A percentile compares a stretch with the other conserved stretches of the same genome.
Conservation (phyloP, 2,797 vertebrate genomes). For the Rhinella marina region DNA sequence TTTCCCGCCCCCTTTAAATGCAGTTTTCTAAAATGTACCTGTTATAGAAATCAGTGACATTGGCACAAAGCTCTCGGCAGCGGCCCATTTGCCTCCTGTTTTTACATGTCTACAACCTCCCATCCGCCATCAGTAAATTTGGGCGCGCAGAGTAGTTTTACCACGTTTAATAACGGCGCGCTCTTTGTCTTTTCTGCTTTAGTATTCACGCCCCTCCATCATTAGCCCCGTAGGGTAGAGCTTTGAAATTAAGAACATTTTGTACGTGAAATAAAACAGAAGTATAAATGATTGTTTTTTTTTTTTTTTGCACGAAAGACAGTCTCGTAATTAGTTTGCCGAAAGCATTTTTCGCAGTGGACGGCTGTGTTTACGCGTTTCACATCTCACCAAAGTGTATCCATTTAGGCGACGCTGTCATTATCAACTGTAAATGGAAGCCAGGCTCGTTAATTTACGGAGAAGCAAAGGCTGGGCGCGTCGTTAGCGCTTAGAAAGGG, state of each 20-base stretch:
- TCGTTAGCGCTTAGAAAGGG: background rate
- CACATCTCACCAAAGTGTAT: background rate
- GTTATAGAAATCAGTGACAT: background rate
- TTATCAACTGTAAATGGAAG: background rate
- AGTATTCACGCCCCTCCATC: background rate
- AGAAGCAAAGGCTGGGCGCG: background rate
- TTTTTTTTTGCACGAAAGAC: constrained; percentile 29
- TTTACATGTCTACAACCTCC: background rate
- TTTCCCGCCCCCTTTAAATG: background rate
- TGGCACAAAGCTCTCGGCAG: background rate
- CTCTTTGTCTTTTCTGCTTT: background rate
- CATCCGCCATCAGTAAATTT: background rate
- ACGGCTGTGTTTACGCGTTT: constrained; percentile 16
- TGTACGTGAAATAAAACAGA: constrained; percentile 37
- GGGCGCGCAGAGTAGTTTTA: background rate
- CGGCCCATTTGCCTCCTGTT: background rate
- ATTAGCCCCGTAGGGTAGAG: constrained; percentile 28
- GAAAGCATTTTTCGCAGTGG: constrained; percentile 17
- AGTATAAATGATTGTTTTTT: constrained; percentile 28
- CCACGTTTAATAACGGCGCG: background rate
- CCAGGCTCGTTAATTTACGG: constrained; percentile 21
- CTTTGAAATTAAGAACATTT: constrained; percentile 16
- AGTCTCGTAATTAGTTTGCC: constrained; percentile 25
- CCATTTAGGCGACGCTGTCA: constrained; percentile 2
- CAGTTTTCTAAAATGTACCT: too few relatives aligned